Evolutionary conservation across 2,888 invertebrate genomes (phyloP).

Genomic region (Lacanobia oleracea): DNA sequence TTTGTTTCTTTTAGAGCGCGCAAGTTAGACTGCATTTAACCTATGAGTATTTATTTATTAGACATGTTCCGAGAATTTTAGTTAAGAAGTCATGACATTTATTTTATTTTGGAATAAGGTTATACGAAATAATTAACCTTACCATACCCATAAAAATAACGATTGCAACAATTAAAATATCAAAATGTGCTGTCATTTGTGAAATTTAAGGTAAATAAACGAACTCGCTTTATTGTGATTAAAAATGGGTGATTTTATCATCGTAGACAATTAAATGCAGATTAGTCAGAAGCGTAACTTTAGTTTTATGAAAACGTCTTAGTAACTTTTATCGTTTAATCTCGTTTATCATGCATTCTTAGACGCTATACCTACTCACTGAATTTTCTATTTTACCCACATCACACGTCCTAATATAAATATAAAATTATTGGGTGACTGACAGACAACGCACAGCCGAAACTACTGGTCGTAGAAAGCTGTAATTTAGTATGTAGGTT

Average conservation of each 20-base stretch:
- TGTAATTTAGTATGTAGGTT: too few relatives aligned
- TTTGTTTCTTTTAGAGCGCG: conserved; percentile 16
- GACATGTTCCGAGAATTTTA: conserved; percentile 20
- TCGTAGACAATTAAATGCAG: conserved; percentile 5
- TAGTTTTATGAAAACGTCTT: conserved; percentile 9
- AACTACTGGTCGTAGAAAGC: too few relatives aligned
- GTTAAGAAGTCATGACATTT: background rate
- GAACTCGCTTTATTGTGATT: background rate
- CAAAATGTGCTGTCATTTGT: background rate
- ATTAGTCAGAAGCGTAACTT: conserved; percentile 15
- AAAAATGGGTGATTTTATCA: conserved; percentile 3
- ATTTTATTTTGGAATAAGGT: background rate
- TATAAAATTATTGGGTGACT: too few relatives aligned
- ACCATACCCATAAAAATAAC: too few relatives aligned
- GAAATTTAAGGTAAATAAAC: background rate
- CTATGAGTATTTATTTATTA: conserved; percentile 29
- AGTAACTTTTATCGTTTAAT: background rate
- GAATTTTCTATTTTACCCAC: background rate
- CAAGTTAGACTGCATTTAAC: conserved; percentile 33
- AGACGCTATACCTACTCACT: background rate
- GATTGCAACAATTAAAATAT: too few relatives aligned
- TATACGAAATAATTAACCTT: too few relatives aligned
- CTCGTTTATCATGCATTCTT: background rate
- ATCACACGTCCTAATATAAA: too few relatives aligned
- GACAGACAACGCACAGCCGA: too few relatives aligned